Conservation (phyloP, 2,888 invertebrate species). For the Thumatha senex region DNA sequence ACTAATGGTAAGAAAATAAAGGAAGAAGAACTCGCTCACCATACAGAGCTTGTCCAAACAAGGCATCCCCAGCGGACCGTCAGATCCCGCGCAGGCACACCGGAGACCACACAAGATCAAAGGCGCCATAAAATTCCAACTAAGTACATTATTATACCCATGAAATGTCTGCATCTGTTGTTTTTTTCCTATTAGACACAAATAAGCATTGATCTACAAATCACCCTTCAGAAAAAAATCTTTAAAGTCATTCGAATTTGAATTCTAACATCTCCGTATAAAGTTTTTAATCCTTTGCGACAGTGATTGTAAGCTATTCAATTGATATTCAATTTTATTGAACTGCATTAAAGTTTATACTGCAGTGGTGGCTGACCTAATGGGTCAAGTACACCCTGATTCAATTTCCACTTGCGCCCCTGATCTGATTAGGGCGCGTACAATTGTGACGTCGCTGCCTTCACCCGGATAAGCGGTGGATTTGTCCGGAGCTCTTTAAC, state of each 20-base stretch:
- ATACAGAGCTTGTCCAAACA: slow-evolving; percentile 28
- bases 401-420: slow-evolving; percentile 73
- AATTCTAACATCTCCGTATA: background rate
- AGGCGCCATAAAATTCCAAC: slow-evolving; percentile 74
- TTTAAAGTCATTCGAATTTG: slow-evolving; percentile 9
- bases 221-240: slow-evolving; percentile 50
- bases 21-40: slow-evolving; percentile 2
- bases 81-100: slow-evolving; percentile 31
- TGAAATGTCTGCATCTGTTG: slow-evolving; percentile 82
- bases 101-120: slow-evolving; percentile 65
- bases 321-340: slow-evolving; percentile 21
- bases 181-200: slow-evolving; percentile 80
- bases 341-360: slow-evolving; percentile 17
- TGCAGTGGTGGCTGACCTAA: slow-evolving; percentile 30
- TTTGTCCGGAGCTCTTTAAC: slow-evolving; percentile 18
- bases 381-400: slow-evolving; percentile 76
- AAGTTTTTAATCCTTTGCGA: background rate
- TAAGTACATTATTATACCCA: slow-evolving; percentile 82
- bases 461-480: slow-evolving; percentile 26
- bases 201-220: slow-evolving; percentile 75
- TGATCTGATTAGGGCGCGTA: slow-evolving; percentile 74
- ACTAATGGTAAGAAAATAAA: background rate
- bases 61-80: slow-evolving; percentile 20
- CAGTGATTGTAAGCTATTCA: background rate
- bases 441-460: slow-evolving; percentile 54